Evolutionary conservation across 2,888 invertebrate species (phyloP).

Genomic region (Leucophora obtusa): DNA sequence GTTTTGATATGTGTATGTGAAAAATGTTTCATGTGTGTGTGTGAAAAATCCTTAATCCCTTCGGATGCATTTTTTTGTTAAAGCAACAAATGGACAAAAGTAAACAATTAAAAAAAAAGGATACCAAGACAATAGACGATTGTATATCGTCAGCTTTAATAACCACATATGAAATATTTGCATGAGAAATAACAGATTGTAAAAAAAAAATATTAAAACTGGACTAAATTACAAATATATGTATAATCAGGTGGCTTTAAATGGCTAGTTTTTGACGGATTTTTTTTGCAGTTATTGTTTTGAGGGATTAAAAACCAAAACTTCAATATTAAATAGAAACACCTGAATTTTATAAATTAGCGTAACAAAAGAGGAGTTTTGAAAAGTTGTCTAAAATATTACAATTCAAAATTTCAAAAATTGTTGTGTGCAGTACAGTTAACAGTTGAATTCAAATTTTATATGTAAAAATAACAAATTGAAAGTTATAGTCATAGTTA

Average conservation of each 20-base stretch:
- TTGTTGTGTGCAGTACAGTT: no score
- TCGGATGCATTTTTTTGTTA: slow-evolving; percentile 24
- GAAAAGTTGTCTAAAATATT: background rate
- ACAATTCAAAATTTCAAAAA: no score
- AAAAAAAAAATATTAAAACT: slow-evolving; percentile 29
- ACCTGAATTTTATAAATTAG: slow-evolving; percentile 25
- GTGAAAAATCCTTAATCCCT: slow-evolving; percentile 40
- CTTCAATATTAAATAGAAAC: background rate
- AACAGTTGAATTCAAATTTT: no score
- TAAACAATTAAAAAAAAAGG: slow-evolving; percentile 19
- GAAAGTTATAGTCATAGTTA: no score
- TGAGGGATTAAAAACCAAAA: slow-evolving; percentile 11
- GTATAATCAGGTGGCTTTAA: slow-evolving; percentile 13
- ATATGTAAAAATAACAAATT: no score
- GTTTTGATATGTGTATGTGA: no score
- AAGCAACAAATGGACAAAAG: slow-evolving; percentile 40
- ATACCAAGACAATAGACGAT: slow-evolving; percentile 31
- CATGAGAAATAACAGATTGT: slow-evolving; percentile 23
- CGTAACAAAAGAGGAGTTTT: background rate
- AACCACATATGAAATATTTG: slow-evolving; percentile 48
- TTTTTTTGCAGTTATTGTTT: slow-evolving; percentile 41
- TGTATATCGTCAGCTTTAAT: slow-evolving; percentile 46
- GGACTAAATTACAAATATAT: background rate
- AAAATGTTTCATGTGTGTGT: no score
- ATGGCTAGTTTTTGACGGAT: slow-evolving; percentile 10